phyloP scores from a whole-genome alignment of 2,888 invertebrate species.

The Loripinus fragilis region DNA sequence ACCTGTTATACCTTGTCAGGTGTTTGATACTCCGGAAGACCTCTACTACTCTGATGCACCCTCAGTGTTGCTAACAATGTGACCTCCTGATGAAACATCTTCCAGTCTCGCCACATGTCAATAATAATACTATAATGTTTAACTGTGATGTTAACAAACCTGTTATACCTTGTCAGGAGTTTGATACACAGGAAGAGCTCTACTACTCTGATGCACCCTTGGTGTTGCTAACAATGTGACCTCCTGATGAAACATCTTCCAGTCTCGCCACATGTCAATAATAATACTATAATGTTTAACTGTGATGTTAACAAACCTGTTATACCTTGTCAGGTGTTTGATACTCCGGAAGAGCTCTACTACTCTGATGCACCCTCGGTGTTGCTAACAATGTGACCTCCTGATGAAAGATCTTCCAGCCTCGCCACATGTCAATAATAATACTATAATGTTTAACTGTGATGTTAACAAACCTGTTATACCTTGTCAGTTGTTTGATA shows the following conservation, averaged over 20 bases:
- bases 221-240: conserved; percentile 61
- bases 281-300: no score
- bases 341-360: neutral
- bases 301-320: no score
- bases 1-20: no score
- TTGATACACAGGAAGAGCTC: neutral
- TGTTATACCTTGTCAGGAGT: no score
- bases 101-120: conserved; percentile 73
- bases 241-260: conserved; percentile 68
- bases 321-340: no score
- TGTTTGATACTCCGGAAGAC: neutral
- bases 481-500: no score
- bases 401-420: conserved; percentile 71
- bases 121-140: no score
- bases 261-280: conserved; percentile 68
- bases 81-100: conserved; percentile 65
- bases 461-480: no score
- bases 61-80: conserved; percentile 54
- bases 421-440: conserved; percentile 69
- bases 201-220: neutral
- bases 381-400: conserved; percentile 61
- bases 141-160: no score
- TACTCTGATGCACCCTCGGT: conserved; percentile 17
- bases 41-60: neutral
- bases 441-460: no score